Evolutionary conservation across 2,113 vertebrate genomes (phyloP), one percentile per base, ranked within the genome.

Genomic region (Promerops cafer): DNA sequence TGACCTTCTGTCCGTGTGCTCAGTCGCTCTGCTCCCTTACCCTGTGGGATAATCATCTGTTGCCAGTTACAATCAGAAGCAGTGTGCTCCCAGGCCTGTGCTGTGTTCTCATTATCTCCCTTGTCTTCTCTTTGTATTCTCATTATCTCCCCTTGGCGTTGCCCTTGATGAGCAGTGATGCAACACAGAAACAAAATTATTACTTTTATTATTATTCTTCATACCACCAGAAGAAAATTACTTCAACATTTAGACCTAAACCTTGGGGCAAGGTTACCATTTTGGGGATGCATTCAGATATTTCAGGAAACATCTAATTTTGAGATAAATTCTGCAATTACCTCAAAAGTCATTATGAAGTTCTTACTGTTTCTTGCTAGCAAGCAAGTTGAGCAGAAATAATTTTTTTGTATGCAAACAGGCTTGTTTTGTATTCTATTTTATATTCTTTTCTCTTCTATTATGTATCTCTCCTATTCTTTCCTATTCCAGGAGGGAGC

Each of bases 271-370:
- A 76, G 17, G 13, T 71, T 77, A 31, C 35, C 13, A 0, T 44
- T 64, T 76, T 39, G n/a, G 13, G 44, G 44, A 30, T 1, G 3
- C 31, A 14, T 60, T 72, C 0, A 0, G 33, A 5, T 54, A 16
- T 68, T 85, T 76, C 45, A 63, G 35, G 68, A 64, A 61, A 49
- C 20, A 8, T 9, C 40, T n/a, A 5, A 13, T 64, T 80, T 45
- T 11, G 17, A 63, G 68, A 26, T 68, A 13, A 80, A 28, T 31
- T 39, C 75, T 74, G 72, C 61, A 71, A 28, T 76, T 11, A 37
- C 24, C 63, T 87, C 35, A 6, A 1, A 59, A 68, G 33, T 60
- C 28, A 1, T 81, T 8, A 22, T 5, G 31, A 49, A 61, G 12
- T 87, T 77, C 50, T 81, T 59, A 5, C 26, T 33, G 11, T 28